Evolutionary conservation across 2,113 vertebrate species (phyloP), one percentile per base, ranked within the genome.

Genomic region (Odocoileus virginianus): DNA sequence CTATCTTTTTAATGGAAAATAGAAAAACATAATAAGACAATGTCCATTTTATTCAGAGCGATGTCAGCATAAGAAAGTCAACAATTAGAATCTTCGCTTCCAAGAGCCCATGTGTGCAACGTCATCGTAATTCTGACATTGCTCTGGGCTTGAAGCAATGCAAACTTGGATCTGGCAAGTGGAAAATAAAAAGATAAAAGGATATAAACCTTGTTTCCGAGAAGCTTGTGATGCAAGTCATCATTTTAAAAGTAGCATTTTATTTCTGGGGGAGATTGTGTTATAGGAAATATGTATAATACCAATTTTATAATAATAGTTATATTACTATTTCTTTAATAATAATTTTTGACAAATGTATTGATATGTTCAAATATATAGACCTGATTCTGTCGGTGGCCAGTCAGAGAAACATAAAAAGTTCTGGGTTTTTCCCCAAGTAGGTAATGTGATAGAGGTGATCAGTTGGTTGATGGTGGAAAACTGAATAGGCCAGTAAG

Each of bases 1-100:
- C 92, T 97, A 92, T 85, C 52, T 93, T 94, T 92, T 95, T 67
- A 58, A n/a, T 71, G n/a, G 33, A 84, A 97, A 97, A 60, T 16
- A 6, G 33, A 3, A 96, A 98, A 96, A 54, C 7, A 40, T 60
- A 36, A 95, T 95, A 91, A 79, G 52, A 19, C 3, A 23, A 52
- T 60, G 36, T 50, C 7, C 3, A 85, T 93, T 97, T 96, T 43
- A 93, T 55, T 58, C 95, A 28, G 19, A 30, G 55, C 85, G 3
- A 91, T 87, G 64, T 79, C n/a, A 97, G 15, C 0, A 54, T 94
- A 95, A 96, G 47, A 43, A 11, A 90, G 50, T n/a, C 47, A 90
- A 0, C 2, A 52, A 67, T n/a, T 85, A 43, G 21, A 96, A 64
- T 43, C 0, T 6, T 87, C 25, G 58, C 11, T 36, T 58, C 36